These are phyloP conservation scores for Pterocles gutturalis DNA, from an alignment of 2,113 vertebrate species.

Conservation along the genomic window DNA sequence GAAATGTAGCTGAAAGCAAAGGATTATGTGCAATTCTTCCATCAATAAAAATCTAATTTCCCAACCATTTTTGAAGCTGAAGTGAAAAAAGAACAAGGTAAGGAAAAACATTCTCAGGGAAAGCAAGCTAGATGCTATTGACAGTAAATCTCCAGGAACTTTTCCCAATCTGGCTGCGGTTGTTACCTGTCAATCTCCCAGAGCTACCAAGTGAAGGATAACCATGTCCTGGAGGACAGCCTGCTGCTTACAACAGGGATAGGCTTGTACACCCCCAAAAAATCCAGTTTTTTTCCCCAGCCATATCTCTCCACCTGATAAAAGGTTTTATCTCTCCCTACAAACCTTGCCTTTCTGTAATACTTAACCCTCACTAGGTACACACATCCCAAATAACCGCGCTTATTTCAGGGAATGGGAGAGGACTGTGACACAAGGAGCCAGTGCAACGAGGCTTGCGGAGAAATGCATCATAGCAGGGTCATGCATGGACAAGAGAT, in stretches of 20 bases:
- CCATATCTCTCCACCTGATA: not conserved
- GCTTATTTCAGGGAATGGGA: not conserved
- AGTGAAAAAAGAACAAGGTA: not conserved
- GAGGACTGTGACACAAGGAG: not conserved
- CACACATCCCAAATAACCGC: not conserved
- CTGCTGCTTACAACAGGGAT: not conserved
- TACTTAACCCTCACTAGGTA: not conserved
- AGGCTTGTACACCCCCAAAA: not conserved
- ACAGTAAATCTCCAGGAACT: not conserved
- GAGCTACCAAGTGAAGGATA: not conserved
- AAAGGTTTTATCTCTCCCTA: not conserved
- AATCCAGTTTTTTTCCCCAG: too few species aligned
- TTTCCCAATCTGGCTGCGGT: not conserved
- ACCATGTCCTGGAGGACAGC: not conserved
- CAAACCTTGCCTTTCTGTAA: not conserved
- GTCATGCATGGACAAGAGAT: not conserved
- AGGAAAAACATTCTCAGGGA: not conserved
- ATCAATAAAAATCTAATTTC: not conserved
- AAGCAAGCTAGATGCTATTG: not conserved
- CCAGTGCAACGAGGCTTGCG: not conserved
- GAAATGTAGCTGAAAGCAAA: not conserved
- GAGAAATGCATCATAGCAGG: not conserved
- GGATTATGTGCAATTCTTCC: not conserved
- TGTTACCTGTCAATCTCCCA: not conserved
- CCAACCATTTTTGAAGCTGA: not conserved